Evolutionary conservation across 2,113 vertebrate species (phyloP), one percentile per base, ranked within the genome.

Genomic region (Oenanthe melanoleuca): DNA sequence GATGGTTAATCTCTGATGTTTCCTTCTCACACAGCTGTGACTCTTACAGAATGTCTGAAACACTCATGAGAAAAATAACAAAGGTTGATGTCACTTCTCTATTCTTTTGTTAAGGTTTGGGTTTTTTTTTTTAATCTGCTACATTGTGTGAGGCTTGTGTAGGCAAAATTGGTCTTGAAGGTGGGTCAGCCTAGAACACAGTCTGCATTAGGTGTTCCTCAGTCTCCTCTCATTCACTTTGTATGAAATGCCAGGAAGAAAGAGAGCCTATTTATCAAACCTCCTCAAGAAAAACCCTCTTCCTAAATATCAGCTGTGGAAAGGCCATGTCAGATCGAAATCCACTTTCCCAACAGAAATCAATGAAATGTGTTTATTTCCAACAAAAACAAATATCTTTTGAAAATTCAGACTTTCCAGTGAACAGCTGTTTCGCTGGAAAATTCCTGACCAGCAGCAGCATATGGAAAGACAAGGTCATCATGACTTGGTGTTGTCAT

Each of bases 391-490:
- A 67, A 82, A 31, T 9, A 6, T 74, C 65, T 55, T 70, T 69
- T 44, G 52, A 66, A 60, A 73, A 80, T 38, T 67, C 47, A 25
- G 8, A 49, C 16, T 78, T 93, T 37, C 12, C 44, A 66, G 10
- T 52, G 64, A 93, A 74, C 38, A 90, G 56, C 29, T 88, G 47
- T 74, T 92, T 66, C 64, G 55, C 4, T 83, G 95, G 88, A 96
- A 96, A 96, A 88, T 93, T 96, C 75, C 86, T 67, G 49, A 55
- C 10, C 67, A 94, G 60, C 47, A 60, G 49, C 13, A 80, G 38
- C 83, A 74, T 47, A 55, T 34, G 63, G 83, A 89, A 93, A 91
- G 74, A 61, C 80, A 95, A 91, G 70, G 70, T 95, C 80, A 55
- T 38, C 55, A 18, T 16, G 84, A 85, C 57, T 71, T 0, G 2